These are phyloP conservation scores for Pseudomyrmex cubaensis DNA, from an alignment of 1,140 invertebrate genomes.

Conservation along the genomic window DNA sequence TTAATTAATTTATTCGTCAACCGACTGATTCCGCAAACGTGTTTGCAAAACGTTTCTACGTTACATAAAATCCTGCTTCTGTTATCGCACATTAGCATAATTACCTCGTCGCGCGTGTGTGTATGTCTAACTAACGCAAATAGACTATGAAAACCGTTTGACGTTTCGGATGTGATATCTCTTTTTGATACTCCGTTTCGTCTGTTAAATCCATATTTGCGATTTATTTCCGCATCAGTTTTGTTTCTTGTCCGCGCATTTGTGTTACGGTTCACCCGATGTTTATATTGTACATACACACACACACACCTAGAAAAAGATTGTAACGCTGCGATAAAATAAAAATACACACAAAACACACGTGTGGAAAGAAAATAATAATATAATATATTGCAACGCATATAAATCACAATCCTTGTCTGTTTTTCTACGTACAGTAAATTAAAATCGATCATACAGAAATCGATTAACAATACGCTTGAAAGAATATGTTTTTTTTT, in stretches of 20 bases:
- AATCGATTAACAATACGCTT: not conserved
- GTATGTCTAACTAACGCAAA: not conserved
- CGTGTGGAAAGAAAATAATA: no score
- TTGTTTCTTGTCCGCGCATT: no score
- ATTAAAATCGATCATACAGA: constrained; percentile 14
- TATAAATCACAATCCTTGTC: not conserved
- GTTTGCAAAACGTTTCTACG: not conserved
- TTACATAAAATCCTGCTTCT: not conserved
- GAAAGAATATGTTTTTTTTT: not conserved
- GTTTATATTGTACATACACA: not conserved
- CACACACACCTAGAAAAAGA: no score
- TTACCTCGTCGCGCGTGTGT: not conserved
- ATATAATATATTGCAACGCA: not conserved
- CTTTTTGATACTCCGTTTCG: no score
- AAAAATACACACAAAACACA: no score
- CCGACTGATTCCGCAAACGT: not conserved
- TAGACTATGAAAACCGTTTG: not conserved
- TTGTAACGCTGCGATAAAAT: no score
- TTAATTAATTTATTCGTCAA: constrained; percentile 38
- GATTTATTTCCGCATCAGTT: no score
- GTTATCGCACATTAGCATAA: constrained; percentile 2
- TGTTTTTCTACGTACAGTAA: not conserved
- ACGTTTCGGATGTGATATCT: no score
- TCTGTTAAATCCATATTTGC: no score
- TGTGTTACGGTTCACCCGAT: no score